Percentiles rank a stretch among this genome's conserved stretches.
These are phyloP conservation scores for Avahi laniger DNA, from an alignment of 2,797 vertebrate genomes.

Conservation along the genomic window DNA sequence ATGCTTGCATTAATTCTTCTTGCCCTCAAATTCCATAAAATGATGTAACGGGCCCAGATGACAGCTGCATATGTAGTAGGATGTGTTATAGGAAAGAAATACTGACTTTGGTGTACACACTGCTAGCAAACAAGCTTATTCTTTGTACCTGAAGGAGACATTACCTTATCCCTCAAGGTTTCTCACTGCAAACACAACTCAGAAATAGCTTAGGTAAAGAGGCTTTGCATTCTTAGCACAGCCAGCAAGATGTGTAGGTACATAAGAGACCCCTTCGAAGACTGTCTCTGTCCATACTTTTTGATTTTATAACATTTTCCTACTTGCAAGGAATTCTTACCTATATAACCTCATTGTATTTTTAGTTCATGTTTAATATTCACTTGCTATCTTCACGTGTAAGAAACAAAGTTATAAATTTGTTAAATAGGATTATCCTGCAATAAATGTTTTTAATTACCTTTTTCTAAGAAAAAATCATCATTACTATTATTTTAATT, in stretches of 20 bases:
- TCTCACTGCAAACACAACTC: not conserved
- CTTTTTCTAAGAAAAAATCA: not conserved
- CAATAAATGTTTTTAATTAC: not conserved
- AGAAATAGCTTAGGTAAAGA: not conserved
- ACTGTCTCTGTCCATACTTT: not conserved
- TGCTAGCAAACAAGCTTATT: not conserved
- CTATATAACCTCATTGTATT: not conserved
- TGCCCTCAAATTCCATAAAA: not conserved
- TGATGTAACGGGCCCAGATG: not conserved
- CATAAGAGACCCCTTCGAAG: not conserved
- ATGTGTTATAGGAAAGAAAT: not conserved
- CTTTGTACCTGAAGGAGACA: not conserved
- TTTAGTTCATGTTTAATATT: not conserved
- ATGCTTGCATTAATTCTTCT: not conserved
- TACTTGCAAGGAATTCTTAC: not conserved
- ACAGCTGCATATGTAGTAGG: not conserved
- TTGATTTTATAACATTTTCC: not conserved
- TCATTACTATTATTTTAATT: not conserved
- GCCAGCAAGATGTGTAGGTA: not conserved
- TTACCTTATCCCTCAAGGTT: not conserved
- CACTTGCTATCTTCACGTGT: not conserved
- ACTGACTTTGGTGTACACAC: not conserved
- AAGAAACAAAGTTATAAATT: not conserved
- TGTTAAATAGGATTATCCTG: not conserved
- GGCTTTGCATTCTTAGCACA: not conserved